Evolutionary conservation across 2,113 vertebrate genomes (phyloP).

Genomic region (Rutilus rutilus): DNA sequence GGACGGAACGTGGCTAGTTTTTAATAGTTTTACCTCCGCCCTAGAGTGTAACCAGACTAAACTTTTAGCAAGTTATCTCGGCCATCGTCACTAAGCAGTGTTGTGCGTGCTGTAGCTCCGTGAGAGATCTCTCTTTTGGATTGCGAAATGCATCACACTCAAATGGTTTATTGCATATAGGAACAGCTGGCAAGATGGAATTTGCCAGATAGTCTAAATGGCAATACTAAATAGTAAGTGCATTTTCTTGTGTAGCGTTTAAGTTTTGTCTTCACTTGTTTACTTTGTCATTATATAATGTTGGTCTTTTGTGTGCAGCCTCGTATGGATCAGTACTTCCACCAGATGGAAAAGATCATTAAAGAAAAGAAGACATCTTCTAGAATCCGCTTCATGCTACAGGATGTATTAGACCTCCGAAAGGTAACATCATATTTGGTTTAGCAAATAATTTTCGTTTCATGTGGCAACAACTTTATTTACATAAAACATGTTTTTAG

Average conservation of each 20-base stretch:
- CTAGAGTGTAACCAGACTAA: no score
- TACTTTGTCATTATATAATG: neutral
- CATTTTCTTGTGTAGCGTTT: neutral
- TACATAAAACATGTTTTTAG: neutral
- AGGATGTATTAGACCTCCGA: conserved; percentile 92
- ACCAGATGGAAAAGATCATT: conserved; percentile 98
- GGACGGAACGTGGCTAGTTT: no score
- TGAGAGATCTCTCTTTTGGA: no score
- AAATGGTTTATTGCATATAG: no score
- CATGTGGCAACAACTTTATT: neutral
- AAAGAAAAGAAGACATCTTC: conserved; percentile 97
- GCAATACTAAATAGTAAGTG: no score
- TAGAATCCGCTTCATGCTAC: conserved; percentile 96
- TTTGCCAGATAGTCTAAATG: no score
- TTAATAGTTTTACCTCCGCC: no score
- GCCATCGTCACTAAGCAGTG: no score
- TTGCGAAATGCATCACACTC: no score
- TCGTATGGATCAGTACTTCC: conserved; percentile 98
- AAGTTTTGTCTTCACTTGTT: neutral
- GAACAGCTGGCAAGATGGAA: no score
- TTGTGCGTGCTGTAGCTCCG: no score
- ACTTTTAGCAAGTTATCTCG: no score
- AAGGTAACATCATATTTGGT: conserved; percentile 71
- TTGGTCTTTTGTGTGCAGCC: conserved; percentile 74
- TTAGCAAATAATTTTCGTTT: neutral